Percentiles rank a stretch among this genome's conserved stretches.
Conservation (phyloP, 2,113 vertebrate genomes). For the Trematocara variabile region DNA sequence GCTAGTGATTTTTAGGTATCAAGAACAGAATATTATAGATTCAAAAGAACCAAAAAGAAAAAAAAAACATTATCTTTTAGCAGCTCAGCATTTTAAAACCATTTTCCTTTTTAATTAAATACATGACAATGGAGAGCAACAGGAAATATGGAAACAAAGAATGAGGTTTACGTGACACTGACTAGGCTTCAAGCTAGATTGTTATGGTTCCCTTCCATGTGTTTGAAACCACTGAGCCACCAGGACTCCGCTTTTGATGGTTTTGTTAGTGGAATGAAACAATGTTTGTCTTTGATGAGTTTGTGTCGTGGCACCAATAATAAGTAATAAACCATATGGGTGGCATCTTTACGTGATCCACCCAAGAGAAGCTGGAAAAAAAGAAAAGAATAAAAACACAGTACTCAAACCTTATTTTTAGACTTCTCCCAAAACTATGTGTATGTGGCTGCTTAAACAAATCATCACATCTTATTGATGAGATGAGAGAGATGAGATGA, state of each 20-base stretch:
- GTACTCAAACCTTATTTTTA: background rate
- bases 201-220: background rate
- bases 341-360: background rate
- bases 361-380: background rate
- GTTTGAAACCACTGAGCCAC: slow-evolving; percentile 18
- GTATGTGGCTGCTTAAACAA: background rate
- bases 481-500: too few relatives aligned
- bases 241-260: slow-evolving; percentile 24
- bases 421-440: background rate
- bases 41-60: background rate
- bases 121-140: background rate
- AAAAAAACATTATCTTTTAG: background rate
- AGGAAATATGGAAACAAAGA: background rate
- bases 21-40: background rate
- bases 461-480: background rate
- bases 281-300: slow-evolving; percentile 23
- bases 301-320: slow-evolving; percentile 18
- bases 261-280: slow-evolving; percentile 10
- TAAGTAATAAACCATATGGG: background rate
- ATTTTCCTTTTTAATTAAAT: background rate
- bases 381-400: background rate
- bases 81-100: background rate
- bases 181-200: slow-evolving; percentile 2
- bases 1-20: background rate
- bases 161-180: background rate